Percentiles rank a stretch among this genome's conserved stretches.
phyloP scores from a whole-genome alignment of 2,113 vertebrate genomes.

The Erythrolamprus reginae region DNA sequence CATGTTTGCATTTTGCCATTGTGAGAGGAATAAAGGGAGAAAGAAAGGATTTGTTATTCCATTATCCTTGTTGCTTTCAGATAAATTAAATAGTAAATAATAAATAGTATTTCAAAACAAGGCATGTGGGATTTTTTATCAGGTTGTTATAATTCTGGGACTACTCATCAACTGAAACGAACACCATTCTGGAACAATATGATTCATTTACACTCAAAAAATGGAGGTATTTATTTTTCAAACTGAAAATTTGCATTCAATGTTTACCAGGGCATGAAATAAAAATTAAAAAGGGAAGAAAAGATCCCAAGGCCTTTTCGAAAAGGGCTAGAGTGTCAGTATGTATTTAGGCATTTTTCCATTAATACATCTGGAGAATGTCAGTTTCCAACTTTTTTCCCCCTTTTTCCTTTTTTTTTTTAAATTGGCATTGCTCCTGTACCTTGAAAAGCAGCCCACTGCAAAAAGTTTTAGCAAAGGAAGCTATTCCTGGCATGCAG shows the following conservation, averaged over 20 bases:
- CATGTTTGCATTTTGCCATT: not conserved
- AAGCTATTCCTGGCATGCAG: not conserved
- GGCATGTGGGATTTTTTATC: not conserved
- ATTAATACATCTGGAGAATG: not conserved
- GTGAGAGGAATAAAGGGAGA: not conserved
- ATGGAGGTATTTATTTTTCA: not conserved
- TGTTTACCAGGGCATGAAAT: not conserved
- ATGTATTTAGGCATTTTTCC: not conserved
- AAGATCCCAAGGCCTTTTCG: not conserved
- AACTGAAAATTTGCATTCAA: not conserved
- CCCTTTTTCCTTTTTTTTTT: not conserved
- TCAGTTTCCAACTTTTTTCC: not conserved
- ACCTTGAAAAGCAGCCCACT: not conserved
- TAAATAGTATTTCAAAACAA: not conserved
- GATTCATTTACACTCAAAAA: conserved; percentile 1
- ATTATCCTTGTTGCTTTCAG: conserved; percentile 11
- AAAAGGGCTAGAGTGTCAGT: not conserved
- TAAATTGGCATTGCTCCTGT: not conserved
- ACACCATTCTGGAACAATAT: not conserved
- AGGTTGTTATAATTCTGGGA: conserved; percentile 1
- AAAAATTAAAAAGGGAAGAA: not conserved
- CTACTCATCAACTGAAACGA: not conserved
- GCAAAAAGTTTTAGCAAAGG: not conserved
- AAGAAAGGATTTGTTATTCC: not conserved
- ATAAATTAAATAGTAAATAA: conserved; percentile 1